Conservation (phyloP, 2,888 invertebrate species). For the Chydorus sphaericus region DNA sequence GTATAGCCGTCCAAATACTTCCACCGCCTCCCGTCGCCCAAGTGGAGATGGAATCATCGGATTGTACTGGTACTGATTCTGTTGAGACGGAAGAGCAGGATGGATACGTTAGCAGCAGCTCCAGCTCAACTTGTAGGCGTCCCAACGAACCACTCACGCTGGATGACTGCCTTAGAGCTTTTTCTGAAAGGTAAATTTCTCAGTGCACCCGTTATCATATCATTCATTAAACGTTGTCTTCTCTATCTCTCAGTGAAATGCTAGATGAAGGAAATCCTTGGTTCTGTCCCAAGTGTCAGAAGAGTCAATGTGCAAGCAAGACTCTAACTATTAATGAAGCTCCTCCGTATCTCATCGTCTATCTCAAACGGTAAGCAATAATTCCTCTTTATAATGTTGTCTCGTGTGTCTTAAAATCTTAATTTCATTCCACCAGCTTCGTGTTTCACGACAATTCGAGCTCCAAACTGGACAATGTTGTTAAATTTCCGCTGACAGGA, state of each 20-base stretch:
- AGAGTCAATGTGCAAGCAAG: slow-evolving; percentile 45
- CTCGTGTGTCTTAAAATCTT: neutral
- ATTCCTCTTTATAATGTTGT: neutral
- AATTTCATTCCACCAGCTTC: slow-evolving; percentile 32
- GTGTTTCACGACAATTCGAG: slow-evolving; percentile 45
- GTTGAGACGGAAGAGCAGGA: slow-evolving; percentile 28
- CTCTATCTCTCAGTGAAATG: slow-evolving; percentile 34
- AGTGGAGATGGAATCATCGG: neutral
- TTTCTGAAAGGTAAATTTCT: slow-evolving; percentile 38
- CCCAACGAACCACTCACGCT: slow-evolving; percentile 32
- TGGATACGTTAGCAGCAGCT: slow-evolving; percentile 18
- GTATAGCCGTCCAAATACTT: slow-evolving; percentile 32
- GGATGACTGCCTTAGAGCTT: slow-evolving; percentile 45
- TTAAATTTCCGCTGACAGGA: slow-evolving; percentile 42
- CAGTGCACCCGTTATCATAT: neutral
- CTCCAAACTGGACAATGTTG: slow-evolving; percentile 44
- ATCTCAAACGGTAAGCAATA: slow-evolving; percentile 37
- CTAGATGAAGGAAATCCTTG: slow-evolving; percentile 49
- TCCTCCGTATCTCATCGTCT: slow-evolving; percentile 46
- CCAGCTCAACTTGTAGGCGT: neutral
- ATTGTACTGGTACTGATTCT: neutral
- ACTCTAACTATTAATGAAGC: slow-evolving; percentile 47
- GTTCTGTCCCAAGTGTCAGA: slow-evolving; percentile 45
- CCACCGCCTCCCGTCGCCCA: too few relatives aligned
- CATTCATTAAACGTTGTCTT: slow-evolving; percentile 7